A percentile compares a stretch with the other conserved stretches of the same genome.
Evolutionary conservation across 2,888 invertebrate species (phyloP).

Genomic region (Halocaridina rubra): DNA sequence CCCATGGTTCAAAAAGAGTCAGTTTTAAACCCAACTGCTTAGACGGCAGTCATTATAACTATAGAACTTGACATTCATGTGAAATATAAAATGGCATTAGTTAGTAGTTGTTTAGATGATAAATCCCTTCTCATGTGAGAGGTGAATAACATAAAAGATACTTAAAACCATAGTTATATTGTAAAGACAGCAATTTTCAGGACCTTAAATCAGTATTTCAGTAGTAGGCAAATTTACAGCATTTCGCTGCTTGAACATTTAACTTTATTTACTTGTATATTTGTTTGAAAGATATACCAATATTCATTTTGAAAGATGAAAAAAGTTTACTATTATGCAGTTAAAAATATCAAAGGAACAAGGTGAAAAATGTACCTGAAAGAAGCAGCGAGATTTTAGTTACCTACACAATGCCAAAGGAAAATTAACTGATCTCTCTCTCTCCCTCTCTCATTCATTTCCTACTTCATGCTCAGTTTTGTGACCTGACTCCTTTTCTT

Average conservation of each 20-base stretch:
- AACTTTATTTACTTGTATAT: too few species aligned
- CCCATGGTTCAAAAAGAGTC: neutral
- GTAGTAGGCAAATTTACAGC: neutral
- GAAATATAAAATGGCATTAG: neutral
- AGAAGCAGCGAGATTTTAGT: neutral
- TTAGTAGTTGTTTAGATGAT: too few species aligned
- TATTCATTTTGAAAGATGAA: neutral
- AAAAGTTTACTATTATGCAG: neutral
- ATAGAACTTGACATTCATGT: neutral
- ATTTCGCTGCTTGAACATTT: too few species aligned
- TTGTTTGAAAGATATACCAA: too few species aligned
- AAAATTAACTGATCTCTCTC: neutral
- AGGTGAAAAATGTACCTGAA: neutral
- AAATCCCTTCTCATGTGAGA: too few species aligned
- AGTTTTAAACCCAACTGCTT: neutral
- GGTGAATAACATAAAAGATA: too few species aligned
- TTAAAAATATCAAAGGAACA: neutral
- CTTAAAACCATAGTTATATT: too few species aligned
- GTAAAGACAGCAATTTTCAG: too few species aligned
- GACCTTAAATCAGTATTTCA: neutral
- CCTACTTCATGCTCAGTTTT: slow-evolving; percentile 26
- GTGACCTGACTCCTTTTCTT: slow-evolving; percentile 32
- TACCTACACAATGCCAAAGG: neutral
- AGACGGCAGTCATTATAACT: neutral
- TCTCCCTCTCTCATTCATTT: neutral